Evolutionary conservation across 23 tunicate genomes (phyloP), one percentile per base, ranked within the genome.

Genomic region (Halocynthia aurantium): DNA sequence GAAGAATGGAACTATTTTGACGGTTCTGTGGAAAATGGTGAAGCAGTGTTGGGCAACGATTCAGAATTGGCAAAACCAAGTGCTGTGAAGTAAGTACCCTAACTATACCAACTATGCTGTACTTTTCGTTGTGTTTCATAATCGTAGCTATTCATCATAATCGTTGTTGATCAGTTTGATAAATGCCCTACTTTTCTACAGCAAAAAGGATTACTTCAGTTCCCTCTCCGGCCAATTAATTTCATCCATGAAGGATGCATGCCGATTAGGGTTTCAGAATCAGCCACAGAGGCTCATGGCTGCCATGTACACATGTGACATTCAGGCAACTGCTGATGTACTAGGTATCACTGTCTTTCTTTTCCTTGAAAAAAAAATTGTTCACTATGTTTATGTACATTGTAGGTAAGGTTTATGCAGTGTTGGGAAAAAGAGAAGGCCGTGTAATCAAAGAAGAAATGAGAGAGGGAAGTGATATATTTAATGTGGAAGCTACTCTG

Each of bases 311-410:
- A 86, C 96, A 8, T 96, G 99, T 73, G 78, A 85, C 19, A 68
- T 96, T 40, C 99, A 96, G 76, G 96, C 99, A 7, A 85, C 96
- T 40, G 91, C 84, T 17, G 99, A 96, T 17, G 99, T 96, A 7
- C 77, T 96, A 64, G 99, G 98, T 92, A 71, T 8, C 44, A 31
- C 44, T 31, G 44, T 31, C 44, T 31, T 31, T 31, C 44, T 31
- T 31, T 31, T 2, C 44, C 44, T 31, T 31, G 2, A 31, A 31
- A 31, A 2, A 2, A 31, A 31, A 31, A 1, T 31, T 31, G 44
- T 31, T 31, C 44, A 31, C 44, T 31, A 31, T 58, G 15, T 58
- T 13, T 58, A 13, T 40, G 40, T 73, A 17, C 6, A 61, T 31
- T 61, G 7, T 76, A 92, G 98, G 99, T 8, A 89, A 96, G 76